Base-by-base conservation (phyloP, 2,113 vertebrate genomes). In the Marmota flaviventris region DNA sequence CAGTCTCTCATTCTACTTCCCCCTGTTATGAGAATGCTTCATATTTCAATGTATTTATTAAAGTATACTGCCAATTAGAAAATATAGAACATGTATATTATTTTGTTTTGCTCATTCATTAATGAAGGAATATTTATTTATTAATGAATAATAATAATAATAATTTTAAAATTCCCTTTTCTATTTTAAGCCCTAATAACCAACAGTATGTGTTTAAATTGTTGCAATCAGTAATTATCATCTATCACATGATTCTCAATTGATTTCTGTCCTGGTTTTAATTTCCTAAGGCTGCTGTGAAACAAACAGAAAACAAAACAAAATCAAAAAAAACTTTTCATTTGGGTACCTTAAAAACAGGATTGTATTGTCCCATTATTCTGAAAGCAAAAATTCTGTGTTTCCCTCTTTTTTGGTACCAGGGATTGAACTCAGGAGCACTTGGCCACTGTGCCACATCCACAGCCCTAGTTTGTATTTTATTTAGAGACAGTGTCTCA, bases 241-340 rank as follows among this genome's bases (percentile, higher is more conserved):
- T n/a, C 22, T 78, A 97, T 63, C 1, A 24, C 39, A 69, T 79
- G 56, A 63, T 76, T 92, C 39, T 86, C 29, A 85, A 77, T 45
- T 95, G 84, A 17, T 85, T 86, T 96, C 13, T 83, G 32, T 58
- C 53, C 27, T 42, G 82, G 77, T 75, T 18, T 51, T 81, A 63
- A 79, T 91, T 95, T 87, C 5, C 17, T 83, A 37, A 6, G n/a
- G 1, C 10, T 93, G 12, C 22, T 32, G 2, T 89, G 53, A 82
- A 32, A 85, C 61, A 63, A 63, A 63, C 8, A 25, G 25, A 61
- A 27, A 53, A 53, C 51, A 0, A 53, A 63, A 63, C 3, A 8
- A 63, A 89, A 13, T 39, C 39, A 20, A 25, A 82, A 25, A 82
- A 16, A 5, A 72, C 1, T 39, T 24, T 70, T 27, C 29, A 45